Evolutionary conservation across 2,113 vertebrate species (phyloP).

Genomic region (Xenus cinereus): DNA sequence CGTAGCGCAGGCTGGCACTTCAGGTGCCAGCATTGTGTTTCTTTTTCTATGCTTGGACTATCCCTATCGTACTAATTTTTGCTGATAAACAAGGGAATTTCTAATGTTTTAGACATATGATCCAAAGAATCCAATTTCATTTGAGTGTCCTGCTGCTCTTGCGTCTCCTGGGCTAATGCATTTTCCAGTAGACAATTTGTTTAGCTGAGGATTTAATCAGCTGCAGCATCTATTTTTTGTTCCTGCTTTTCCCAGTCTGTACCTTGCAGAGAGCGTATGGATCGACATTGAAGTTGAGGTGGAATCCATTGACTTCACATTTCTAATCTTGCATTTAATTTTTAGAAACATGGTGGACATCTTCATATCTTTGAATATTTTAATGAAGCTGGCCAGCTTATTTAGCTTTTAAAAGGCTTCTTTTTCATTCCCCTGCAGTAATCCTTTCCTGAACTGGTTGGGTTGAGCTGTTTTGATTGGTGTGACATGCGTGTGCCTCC

Average conservation of each 20-base stretch:
- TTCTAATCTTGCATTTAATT: not conserved
- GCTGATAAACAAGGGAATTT: not conserved
- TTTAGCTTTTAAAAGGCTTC: not conserved
- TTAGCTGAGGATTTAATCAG: slow-evolving; percentile 24
- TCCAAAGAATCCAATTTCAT: not conserved
- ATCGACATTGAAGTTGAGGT: not conserved
- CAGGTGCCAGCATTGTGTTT: not conserved
- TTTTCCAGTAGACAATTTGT: slow-evolving; percentile 10
- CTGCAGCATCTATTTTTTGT: not conserved
- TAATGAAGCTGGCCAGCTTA: not conserved
- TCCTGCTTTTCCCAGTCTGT: not conserved
- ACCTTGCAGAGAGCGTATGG: not conserved
- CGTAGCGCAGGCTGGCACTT: not conserved
- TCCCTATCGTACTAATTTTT: not conserved
- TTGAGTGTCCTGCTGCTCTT: not conserved
- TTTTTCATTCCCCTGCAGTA: not conserved
- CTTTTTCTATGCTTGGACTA: not conserved
- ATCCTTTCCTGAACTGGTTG: not conserved
- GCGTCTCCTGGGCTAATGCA: not conserved
- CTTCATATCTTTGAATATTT: not conserved
- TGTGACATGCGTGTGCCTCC: not conserved
- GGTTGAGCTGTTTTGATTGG: not conserved
- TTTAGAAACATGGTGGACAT: not conserved
- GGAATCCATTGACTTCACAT: not conserved
- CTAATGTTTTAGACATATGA: not conserved